These are phyloP conservation scores for Drosophila prosaltans DNA, from an alignment of 1,140 invertebrate genomes.

Conservation along the genomic window DNA sequence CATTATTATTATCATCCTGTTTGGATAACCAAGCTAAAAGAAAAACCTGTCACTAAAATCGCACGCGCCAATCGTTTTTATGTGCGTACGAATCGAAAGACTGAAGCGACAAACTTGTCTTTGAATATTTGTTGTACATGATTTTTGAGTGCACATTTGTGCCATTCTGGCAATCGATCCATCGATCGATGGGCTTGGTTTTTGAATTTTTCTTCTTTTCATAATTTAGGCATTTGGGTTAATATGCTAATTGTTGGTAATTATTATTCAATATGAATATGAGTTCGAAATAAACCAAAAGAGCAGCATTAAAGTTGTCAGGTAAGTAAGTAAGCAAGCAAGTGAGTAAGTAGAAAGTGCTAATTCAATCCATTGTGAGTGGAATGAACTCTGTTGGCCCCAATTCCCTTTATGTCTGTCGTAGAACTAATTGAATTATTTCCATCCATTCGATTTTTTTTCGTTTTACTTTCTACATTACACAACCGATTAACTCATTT, in stretches of 20 bases:
- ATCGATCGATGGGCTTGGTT: conserved; percentile 31
- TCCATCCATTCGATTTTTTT: conserved; percentile 3
- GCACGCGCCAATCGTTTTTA: conserved; percentile 23
- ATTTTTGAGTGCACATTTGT: conserved; percentile 46
- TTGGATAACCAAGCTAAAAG: conserved; percentile 37
- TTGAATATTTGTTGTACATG: conserved; percentile 31
- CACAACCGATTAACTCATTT: conserved; percentile 55
- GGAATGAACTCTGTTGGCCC: conserved; percentile 25
- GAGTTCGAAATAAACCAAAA: neutral
- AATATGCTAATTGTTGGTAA: conserved; percentile 72
- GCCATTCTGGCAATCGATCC: conserved; percentile 29
- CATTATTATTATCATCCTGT: conserved; percentile 32
- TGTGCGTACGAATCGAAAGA: conserved; percentile 46
- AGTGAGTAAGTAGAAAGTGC: conserved; percentile 61
- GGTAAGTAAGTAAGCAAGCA: neutral
- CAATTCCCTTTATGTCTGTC: neutral
- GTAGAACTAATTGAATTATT: conserved; percentile 24
- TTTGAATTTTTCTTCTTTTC: neutral
- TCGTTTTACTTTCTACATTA: conserved; percentile 48
- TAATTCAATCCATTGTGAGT: conserved; percentile 74
- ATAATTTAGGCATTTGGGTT: conserved; percentile 70
- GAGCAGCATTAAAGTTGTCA: conserved; percentile 7
- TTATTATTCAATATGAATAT: conserved; percentile 74
- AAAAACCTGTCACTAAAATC: conserved; percentile 51
- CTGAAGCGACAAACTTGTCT: conserved; percentile 60